phyloP scores from a whole-genome alignment of 1,140 invertebrate species.

The Wasmannia auropunctata region DNA sequence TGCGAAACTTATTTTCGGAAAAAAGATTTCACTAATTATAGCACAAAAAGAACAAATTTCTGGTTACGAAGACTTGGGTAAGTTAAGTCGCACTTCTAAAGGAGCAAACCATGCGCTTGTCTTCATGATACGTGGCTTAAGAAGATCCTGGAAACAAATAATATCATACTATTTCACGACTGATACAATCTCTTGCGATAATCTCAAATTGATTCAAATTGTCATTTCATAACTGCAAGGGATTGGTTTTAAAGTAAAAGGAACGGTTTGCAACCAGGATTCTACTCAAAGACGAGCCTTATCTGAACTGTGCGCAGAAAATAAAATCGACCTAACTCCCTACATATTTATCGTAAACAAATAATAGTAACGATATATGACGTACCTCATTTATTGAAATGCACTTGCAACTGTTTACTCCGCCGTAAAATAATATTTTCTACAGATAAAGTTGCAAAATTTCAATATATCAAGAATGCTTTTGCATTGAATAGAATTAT shows the following conservation, averaged over 20 bases:
- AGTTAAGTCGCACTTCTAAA: neutral
- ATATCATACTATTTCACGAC: neutral
- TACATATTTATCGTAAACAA: slow-evolving; percentile 8
- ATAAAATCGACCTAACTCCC: neutral
- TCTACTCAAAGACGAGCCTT: neutral
- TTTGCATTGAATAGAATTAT: neutral
- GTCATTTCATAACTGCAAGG: neutral
- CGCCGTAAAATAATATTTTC: neutral
- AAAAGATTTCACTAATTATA: neutral
- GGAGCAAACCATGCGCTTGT: neutral
- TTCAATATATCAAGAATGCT: neutral
- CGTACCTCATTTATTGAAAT: slow-evolving; percentile 9
- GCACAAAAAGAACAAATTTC: neutral
- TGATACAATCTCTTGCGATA: neutral
- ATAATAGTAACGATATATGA: neutral
- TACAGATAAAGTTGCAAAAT: neutral
- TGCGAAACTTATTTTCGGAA: too few species aligned
- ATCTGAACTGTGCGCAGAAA: neutral
- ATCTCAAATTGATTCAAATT: neutral
- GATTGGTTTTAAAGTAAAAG: neutral
- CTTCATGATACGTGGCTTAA: neutral
- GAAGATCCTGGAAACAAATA: slow-evolving; percentile 3
- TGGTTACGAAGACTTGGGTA: neutral
- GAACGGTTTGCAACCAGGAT: neutral
- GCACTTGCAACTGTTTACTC: neutral